phyloP scores from a whole-genome alignment of 2,113 vertebrate species.

The Tapirus terrestris region DNA sequence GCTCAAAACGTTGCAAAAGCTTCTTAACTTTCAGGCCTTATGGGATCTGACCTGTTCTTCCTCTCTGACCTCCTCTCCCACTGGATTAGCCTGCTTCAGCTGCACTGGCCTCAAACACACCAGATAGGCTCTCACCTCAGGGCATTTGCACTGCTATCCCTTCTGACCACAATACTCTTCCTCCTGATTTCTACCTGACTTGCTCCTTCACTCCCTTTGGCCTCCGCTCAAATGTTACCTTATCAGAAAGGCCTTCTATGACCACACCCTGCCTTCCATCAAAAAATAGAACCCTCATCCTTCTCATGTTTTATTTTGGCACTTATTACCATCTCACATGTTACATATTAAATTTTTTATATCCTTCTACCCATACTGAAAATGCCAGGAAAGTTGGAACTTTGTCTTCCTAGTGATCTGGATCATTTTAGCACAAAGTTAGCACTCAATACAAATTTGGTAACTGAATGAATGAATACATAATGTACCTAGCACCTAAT shows the following conservation, averaged over 20 bases:
- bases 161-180: background rate
- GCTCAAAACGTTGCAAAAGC: background rate
- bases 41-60: background rate
- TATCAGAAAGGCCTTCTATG: background rate
- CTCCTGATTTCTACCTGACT: background rate
- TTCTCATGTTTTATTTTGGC: background rate
- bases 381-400: background rate
- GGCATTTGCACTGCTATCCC: background rate
- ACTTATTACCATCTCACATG: background rate
- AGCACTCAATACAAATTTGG: background rate
- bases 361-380: conserved; percentile 7
- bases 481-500: background rate
- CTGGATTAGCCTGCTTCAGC: background rate
- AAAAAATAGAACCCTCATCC: background rate
- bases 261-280: background rate
- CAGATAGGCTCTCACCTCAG: background rate
- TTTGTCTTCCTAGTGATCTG: background rate
- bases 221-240: background rate
- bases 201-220: background rate
- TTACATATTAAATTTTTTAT: background rate
- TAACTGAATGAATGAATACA: background rate
- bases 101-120: background rate
- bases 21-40: too few relatives aligned
- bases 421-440: background rate
- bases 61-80: background rate